Evolutionary conservation across 2,888 invertebrate species (phyloP), one percentile per base, ranked within the genome.

Genomic region (Tetramorium bicarinatum): DNA sequence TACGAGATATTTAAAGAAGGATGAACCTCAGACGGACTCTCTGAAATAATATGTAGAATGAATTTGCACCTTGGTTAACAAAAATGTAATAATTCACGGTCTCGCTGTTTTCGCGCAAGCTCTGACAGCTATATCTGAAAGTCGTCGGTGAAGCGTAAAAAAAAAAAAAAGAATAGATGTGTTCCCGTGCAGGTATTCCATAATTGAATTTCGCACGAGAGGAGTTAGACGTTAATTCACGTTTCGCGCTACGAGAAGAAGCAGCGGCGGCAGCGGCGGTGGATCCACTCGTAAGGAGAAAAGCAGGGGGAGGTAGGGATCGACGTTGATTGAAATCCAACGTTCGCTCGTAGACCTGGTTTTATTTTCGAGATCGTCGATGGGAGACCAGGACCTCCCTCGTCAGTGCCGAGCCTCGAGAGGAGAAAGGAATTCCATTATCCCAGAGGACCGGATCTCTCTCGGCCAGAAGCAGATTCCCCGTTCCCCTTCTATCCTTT

Each of bases 401-500:
- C 69, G 81, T 62, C 76, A 75, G 49, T 62, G 56, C 49, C 29
- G 71, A 80, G 47, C 47, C 59, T 59, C 38, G 49, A 85, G 85
- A 80, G 81, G 38, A 91, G 81, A 69, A 89, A 91, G 86, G 87
- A 92, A 92, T 92, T 91, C 90, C 89, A 92, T 92, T 92, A 92
- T 90, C 88, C 84, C 75, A 41, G 84, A 84, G 85, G 88, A 85
- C 81, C 59, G 87, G 80, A 77, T 84, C 77, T 69, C 69, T 41
- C 84, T 56, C 47, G 72, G 66, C 76, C 83, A 77, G 67, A 44
- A 77, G 66, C 77, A n/a, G 77, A n/a, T 41, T 84, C 85, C 82
- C 81, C 75, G 29, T 47, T 59, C 56, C 25, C 44, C 34, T n/a
- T 59, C 34, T 13, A 21, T 56, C 38, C 21, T 38, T 56, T 47